phyloP scores from a whole-genome alignment of 2,888 invertebrate genomes.

The Augochlorella aurata region DNA sequence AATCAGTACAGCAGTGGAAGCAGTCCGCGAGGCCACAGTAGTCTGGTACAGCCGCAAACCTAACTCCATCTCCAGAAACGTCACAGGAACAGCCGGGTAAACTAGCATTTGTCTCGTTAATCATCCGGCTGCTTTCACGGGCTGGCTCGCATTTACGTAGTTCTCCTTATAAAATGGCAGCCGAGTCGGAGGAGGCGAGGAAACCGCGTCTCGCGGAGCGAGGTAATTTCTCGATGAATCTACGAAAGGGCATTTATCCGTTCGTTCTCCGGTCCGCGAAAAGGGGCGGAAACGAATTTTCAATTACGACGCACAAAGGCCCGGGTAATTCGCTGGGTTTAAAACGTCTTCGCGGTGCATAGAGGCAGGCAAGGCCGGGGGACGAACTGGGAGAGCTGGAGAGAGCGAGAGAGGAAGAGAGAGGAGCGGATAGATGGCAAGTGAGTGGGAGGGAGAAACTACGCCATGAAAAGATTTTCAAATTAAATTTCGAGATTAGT shows the following conservation, averaged over 20 bases:
- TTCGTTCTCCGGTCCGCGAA: conserved; percentile 24
- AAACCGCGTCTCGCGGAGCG: conserved; percentile 16
- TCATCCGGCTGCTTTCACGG: conserved; percentile 33
- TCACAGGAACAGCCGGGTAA: not conserved
- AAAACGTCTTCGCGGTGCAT: conserved; percentile 72
- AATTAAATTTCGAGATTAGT: conserved; percentile 82
- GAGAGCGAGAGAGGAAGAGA: not conserved
- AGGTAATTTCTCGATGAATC: conserved; percentile 64
- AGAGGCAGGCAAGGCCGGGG: conserved; percentile 13
- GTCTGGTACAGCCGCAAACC: not conserved
- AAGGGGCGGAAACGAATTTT: conserved; percentile 76
- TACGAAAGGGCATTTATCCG: conserved; percentile 65
- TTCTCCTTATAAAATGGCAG: conserved; percentile 47
- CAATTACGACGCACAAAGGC: conserved; percentile 80
- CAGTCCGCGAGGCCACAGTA: not conserved
- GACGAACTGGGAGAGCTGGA: not conserved
- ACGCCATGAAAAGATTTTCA: conserved; percentile 80
- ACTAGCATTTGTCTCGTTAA: conserved; percentile 45
- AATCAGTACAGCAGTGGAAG: no score
- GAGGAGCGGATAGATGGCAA: no score
- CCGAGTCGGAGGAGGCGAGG: not conserved
- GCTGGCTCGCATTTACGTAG: conserved; percentile 26
- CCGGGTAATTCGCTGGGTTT: conserved; percentile 77
- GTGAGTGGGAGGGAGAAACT: conserved; percentile 2
- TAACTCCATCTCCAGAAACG: not conserved